Evolutionary conservation across 2,888 invertebrate genomes (phyloP), one percentile per base, ranked within the genome.

Genomic region (Caenorhabditis afra): DNA sequence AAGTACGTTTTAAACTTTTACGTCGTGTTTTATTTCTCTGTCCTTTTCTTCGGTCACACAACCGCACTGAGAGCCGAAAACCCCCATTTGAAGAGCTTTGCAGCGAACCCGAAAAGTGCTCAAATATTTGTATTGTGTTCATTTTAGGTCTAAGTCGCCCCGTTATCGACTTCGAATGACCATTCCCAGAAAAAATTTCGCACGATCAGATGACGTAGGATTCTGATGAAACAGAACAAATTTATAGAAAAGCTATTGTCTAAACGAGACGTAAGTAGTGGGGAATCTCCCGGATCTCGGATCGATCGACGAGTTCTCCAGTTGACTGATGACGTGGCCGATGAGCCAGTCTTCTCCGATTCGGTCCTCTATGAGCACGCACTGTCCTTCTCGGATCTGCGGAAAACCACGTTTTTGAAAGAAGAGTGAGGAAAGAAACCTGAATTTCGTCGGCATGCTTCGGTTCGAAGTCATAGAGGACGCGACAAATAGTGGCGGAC

Each of bases 301-400:
- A 35, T 58, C 58, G 3, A 67, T 50, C 10, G 52, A n/a, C 5
- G 50, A 57, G 41, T 78, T 67, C 37, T 79, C 74, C 14, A 70
- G 77, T 37, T 79, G 64, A 49, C 73, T 78, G 11, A 78, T 78
- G 18, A 78, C 77, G 35, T 81, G 77, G 4, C 86, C 86, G 18
- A 81, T 66, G 12, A 85, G 79, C 86, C 86, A 86, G 49, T 86
- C 86, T 14, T 76, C 78, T 29, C 84, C 83, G 11, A 86, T 82
- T n/a, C 78, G 64, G 58, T 83, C 82, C 61, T 86, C 83, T 3
- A 86, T 79, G 3, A 84, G 22, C 0, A 85, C 84, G 22, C 82
- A 84, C 52, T 85, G 81, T 3, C 85, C 85, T 44, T 84, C 85
- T 12, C 77, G 77, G 8, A 84, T 77, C 82, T 82, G 29, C 29